Percentiles rank a stretch among this genome's conserved stretches.
Conservation (phyloP, 2,113 vertebrate genomes). For the Sialia sialis region DNA sequence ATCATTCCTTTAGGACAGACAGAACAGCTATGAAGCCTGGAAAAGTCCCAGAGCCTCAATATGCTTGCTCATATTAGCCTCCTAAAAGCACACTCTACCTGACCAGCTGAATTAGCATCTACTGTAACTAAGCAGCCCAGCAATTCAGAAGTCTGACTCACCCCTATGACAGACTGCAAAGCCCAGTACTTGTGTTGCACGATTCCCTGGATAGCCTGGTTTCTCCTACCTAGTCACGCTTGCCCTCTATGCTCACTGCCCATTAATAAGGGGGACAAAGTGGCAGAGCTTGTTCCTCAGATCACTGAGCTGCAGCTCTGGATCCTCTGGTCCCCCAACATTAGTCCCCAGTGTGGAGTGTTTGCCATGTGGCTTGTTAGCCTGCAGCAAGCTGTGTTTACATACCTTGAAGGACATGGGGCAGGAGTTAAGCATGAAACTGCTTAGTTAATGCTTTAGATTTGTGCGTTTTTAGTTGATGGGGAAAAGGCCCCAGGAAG, state of each 20-base stretch:
- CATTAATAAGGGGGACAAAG: neutral
- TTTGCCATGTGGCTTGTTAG: neutral
- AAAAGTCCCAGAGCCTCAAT: neutral
- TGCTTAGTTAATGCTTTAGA: neutral
- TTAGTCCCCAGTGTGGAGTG: neutral
- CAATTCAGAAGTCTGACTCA: neutral
- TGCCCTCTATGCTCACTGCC: neutral
- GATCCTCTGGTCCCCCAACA: fast-evolving
- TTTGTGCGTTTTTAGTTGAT: neutral
- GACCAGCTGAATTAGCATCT: conserved; percentile 43
- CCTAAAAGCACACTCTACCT: conserved; percentile 29
- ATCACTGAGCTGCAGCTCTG: conserved; percentile 19
- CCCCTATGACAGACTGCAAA: neutral
- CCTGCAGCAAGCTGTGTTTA: neutral
- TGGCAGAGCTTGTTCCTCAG: conserved; percentile 9
- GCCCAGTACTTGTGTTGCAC: neutral
- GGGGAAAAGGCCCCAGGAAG: neutral
- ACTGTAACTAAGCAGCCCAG: conserved; percentile 2
- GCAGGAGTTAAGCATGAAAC: neutral
- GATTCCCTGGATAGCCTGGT: neutral
- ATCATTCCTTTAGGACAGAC: neutral
- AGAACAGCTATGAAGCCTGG: neutral
- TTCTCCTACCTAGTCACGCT: neutral
- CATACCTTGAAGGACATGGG: neutral
- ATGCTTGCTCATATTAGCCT: neutral